These are phyloP conservation scores for Physeter macrocephalus DNA, from an alignment of 2,113 vertebrate genomes.

Conservation along the genomic window DNA sequence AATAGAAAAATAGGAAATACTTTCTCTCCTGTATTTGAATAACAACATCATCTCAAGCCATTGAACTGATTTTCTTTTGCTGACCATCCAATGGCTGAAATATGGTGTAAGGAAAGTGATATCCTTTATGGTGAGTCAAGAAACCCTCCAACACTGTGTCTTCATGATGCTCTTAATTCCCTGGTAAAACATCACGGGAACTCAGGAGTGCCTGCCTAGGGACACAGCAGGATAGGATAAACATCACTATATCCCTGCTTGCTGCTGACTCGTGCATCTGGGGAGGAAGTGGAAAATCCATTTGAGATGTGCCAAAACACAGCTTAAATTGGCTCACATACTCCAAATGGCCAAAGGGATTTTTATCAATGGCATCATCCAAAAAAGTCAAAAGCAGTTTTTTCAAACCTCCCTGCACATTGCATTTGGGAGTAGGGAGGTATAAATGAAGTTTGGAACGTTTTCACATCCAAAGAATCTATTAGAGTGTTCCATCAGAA, in stretches of 20 bases:
- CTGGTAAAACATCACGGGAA: background rate
- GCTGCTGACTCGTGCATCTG: constrained; percentile 52
- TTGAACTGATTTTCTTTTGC: background rate
- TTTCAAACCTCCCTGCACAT: background rate
- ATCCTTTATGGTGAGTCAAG: background rate
- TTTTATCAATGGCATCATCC: constrained; percentile 53
- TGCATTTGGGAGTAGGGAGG: background rate
- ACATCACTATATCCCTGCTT: background rate
- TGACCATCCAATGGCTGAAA: background rate
- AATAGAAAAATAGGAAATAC: background rate
- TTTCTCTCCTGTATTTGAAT: background rate
- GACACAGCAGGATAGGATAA: constrained; percentile 9
- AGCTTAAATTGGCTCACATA: background rate
- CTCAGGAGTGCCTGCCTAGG: background rate
- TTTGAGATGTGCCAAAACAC: constrained; percentile 58
- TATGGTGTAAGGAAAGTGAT: background rate
- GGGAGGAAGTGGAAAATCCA: constrained; percentile 68
- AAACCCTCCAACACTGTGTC: background rate
- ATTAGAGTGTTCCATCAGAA: background rate
- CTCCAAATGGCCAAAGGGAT: background rate
- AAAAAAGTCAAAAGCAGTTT: background rate
- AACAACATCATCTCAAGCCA: background rate
- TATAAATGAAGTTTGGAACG: background rate
- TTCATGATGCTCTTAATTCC: background rate
- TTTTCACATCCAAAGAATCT: background rate